A percentile compares a stretch with the other conserved stretches of the same genome.
Evolutionary conservation across 2,113 vertebrate genomes (phyloP).

Genomic region (Mormoops blainvillei): DNA sequence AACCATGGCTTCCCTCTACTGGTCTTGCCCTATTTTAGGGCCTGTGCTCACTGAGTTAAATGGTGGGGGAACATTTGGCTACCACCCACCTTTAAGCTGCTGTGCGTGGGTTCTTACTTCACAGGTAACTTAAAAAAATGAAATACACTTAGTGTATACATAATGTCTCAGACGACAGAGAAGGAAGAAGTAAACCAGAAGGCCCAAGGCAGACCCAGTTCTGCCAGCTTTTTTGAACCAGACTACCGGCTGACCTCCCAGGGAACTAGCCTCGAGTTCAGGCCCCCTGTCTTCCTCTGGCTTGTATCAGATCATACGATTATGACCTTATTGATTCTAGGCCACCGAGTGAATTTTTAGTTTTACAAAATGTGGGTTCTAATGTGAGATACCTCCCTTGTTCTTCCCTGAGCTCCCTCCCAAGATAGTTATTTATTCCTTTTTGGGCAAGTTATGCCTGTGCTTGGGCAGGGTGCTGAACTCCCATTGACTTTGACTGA

Average conservation of each 20-base stretch:
- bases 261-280: not conserved
- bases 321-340: not conserved
- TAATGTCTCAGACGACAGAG: not conserved
- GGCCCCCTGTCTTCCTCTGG: not conserved
- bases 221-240: rapidly evolving
- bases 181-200: not conserved
- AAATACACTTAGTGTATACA: rapidly evolving
- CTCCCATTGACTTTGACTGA: conserved; percentile 16
- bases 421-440: conserved; percentile 17
- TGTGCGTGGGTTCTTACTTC: not conserved
- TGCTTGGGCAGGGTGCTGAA: not conserved
- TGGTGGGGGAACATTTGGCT: not conserved
- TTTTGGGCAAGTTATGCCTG: conserved; percentile 14
- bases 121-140: not conserved
- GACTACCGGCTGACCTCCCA: rapidly evolving
- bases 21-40: not conserved
- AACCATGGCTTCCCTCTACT: not conserved
- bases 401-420: not conserved
- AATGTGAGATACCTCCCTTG: not conserved
- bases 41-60: not conserved
- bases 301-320: not conserved
- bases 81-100: not conserved
- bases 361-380: conserved; percentile 49
- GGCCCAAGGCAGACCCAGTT: not conserved
- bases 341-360: conserved; percentile 33